Percentiles rank a stretch among this genome's conserved stretches.
These are phyloP conservation scores for Tetragonula carbonaria DNA, from an alignment of 2,888 invertebrate genomes.

Conservation along the genomic window DNA sequence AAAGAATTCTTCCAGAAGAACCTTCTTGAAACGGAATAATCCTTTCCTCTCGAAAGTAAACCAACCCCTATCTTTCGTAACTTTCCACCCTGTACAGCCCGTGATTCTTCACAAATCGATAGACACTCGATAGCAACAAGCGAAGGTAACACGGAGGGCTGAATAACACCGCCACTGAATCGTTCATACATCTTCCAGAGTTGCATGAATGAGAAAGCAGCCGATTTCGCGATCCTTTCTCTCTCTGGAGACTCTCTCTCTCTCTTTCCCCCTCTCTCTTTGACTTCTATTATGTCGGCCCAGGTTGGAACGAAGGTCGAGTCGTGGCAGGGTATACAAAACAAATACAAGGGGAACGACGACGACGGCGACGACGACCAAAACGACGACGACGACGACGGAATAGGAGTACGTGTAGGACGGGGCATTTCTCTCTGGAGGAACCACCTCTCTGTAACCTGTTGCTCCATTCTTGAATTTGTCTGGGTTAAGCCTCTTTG, in stretches of 20 bases:
- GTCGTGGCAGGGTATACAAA: conserved; percentile 39
- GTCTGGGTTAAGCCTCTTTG: conserved; percentile 75
- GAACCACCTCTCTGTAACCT: conserved; percentile 72
- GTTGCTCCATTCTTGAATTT: conserved; percentile 78
- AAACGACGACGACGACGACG: conserved; percentile 22
- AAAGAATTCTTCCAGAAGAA: no score
- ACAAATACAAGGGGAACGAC: conserved; percentile 46
- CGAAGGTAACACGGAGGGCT: background rate
- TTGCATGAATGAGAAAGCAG: conserved; percentile 33
- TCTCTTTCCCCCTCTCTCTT: background rate
- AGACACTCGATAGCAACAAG: background rate
- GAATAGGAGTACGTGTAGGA: conserved; percentile 18
- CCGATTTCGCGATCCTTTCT: conserved; percentile 28
- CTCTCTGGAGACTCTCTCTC: conserved; percentile 9
- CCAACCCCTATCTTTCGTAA: no score
- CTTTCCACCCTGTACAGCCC: no score
- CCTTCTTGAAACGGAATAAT: no score
- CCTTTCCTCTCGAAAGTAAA: background rate
- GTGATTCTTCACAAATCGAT: no score
- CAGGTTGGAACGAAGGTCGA: conserved; percentile 38
- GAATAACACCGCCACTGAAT: conserved; percentile 17
- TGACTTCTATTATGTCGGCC: conserved; percentile 45
- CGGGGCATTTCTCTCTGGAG: conserved; percentile 44
- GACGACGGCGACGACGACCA: conserved; percentile 37
- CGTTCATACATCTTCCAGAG: conserved; percentile 4